Evolutionary conservation across 2,888 invertebrate genomes (phyloP).

Genomic region (Lasioglossum villosulum): DNA sequence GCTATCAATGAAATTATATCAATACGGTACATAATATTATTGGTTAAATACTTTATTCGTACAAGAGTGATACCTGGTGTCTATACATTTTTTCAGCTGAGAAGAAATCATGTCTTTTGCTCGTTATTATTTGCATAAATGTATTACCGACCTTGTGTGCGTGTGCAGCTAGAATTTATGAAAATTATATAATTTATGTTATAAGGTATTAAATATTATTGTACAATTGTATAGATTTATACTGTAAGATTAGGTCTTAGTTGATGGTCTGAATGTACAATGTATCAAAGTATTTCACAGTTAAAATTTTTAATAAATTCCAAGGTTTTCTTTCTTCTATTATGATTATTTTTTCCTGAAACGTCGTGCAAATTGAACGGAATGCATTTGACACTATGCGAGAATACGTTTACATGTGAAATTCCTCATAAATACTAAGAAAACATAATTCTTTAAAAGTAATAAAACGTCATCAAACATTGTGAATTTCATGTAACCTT

Average conservation of each 20-base stretch:
- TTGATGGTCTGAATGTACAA: slow-evolving; percentile 82
- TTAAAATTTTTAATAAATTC: slow-evolving; percentile 67
- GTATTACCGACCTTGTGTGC: background rate
- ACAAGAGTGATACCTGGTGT: background rate
- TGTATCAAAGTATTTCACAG: slow-evolving; percentile 61
- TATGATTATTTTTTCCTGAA: slow-evolving; percentile 30
- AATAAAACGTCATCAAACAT: slow-evolving; percentile 25
- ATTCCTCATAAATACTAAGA: slow-evolving; percentile 9
- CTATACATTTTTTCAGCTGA: background rate
- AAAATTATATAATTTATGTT: slow-evolving; percentile 76
- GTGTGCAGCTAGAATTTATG: slow-evolving; percentile 46
- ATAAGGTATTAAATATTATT: slow-evolving; percentile 73
- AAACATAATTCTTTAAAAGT: slow-evolving; percentile 6
- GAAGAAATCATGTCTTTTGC: background rate
- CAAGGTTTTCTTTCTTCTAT: slow-evolving; percentile 49
- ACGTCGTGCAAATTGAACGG: background rate
- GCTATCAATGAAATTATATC: background rate
- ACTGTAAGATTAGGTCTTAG: slow-evolving; percentile 81
- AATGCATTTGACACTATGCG: slow-evolving; percentile 8
- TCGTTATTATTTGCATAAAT: background rate
- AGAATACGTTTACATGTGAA: slow-evolving; percentile 4
- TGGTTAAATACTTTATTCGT: background rate
- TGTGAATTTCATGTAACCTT: background rate
- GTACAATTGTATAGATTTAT: slow-evolving; percentile 83
- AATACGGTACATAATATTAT: background rate